phyloP scores from a whole-genome alignment of 2,113 vertebrate genomes.

The Colistium nudipinnis region DNA sequence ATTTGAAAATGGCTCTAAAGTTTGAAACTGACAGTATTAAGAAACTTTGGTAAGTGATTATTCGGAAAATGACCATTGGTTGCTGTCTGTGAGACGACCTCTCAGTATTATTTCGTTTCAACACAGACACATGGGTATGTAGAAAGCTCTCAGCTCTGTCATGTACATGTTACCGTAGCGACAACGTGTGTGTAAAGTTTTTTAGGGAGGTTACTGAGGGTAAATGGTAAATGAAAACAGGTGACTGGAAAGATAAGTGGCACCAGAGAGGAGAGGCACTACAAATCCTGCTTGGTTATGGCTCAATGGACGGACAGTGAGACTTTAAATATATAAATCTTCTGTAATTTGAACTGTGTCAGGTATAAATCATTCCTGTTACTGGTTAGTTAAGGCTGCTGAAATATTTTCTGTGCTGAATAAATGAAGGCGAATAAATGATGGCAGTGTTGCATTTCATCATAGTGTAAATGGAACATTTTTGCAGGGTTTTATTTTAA shows the following conservation, averaged over 20 bases:
- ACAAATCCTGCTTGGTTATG: slow-evolving; percentile 28
- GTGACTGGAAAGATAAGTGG: background rate
- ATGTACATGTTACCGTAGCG: slow-evolving; percentile 53
- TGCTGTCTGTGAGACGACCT: slow-evolving; percentile 33
- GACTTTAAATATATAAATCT: slow-evolving; percentile 38
- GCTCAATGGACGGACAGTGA: slow-evolving; percentile 50
- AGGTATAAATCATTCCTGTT: slow-evolving; percentile 27
- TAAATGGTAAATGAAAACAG: background rate
- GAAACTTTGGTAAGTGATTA: slow-evolving; percentile 61
- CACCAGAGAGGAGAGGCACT: slow-evolving; percentile 52
- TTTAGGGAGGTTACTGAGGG: slow-evolving; percentile 13
- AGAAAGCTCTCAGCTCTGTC: slow-evolving; percentile 36
- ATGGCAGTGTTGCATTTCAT: slow-evolving; percentile 42
- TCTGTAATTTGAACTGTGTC: slow-evolving; percentile 18
- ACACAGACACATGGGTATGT: slow-evolving; percentile 38
- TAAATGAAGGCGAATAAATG: slow-evolving; percentile 43
- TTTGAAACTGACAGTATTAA: slow-evolving; percentile 26
- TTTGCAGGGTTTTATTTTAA: slow-evolving; percentile 46
- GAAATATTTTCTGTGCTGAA: slow-evolving; percentile 44
- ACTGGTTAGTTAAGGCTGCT: slow-evolving; percentile 59
- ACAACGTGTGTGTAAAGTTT: slow-evolving; percentile 1
- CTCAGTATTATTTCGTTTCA: slow-evolving; percentile 7
- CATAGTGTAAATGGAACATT: slow-evolving; percentile 45
- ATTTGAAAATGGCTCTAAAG: slow-evolving; percentile 23
- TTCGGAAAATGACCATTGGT: slow-evolving; percentile 43